phyloP scores from a whole-genome alignment of 1,140 invertebrate genomes.

The Drosophila malerkotliana region DNA sequence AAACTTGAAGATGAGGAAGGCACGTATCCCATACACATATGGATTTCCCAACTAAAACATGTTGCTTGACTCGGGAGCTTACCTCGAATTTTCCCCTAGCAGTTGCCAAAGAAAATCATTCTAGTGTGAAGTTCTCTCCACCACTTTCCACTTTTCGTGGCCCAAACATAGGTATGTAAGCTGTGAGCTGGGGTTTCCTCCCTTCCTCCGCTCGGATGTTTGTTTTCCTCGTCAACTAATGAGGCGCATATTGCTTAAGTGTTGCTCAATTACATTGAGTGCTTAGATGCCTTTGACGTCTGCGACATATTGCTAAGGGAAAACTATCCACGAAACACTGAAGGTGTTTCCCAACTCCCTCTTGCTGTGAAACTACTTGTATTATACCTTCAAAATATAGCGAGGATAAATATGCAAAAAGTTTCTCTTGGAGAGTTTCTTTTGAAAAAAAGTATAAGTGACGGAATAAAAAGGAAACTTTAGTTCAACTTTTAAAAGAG shows the following conservation, averaged over 20 bases:
- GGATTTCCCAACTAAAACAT: conserved; percentile 40
- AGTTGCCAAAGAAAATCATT: conserved; percentile 65
- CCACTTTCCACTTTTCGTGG: conserved; percentile 14
- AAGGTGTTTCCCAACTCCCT: not conserved
- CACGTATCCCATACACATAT: conserved; percentile 32
- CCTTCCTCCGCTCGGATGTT: conserved; percentile 39
- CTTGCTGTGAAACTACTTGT: not conserved
- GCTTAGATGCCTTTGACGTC: conserved; percentile 47
- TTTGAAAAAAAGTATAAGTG: not conserved
- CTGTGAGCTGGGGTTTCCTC: not conserved
- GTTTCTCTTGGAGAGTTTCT: conserved; percentile 12
- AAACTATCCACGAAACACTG: conserved; percentile 7
- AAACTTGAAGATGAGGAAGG: conserved; percentile 54
- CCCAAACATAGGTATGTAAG: conserved; percentile 3
- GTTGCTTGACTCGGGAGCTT: conserved; percentile 23
- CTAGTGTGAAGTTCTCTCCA: conserved; percentile 61
- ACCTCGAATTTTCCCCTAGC: conserved; percentile 12
- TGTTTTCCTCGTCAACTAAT: conserved; percentile 62
- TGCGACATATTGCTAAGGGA: conserved; percentile 37
- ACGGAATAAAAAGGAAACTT: conserved; percentile 2
- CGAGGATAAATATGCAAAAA: conserved; percentile 39
- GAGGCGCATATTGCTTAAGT: conserved; percentile 77
- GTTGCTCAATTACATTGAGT: conserved; percentile 79
- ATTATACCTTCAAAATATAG: conserved; percentile 32
- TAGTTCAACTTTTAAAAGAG: conserved; percentile 1